Percentiles rank a stretch among this genome's conserved stretches.
These are phyloP conservation scores for Melanophora roralis DNA, from an alignment of 2,888 invertebrate species.

Conservation along the genomic window DNA sequence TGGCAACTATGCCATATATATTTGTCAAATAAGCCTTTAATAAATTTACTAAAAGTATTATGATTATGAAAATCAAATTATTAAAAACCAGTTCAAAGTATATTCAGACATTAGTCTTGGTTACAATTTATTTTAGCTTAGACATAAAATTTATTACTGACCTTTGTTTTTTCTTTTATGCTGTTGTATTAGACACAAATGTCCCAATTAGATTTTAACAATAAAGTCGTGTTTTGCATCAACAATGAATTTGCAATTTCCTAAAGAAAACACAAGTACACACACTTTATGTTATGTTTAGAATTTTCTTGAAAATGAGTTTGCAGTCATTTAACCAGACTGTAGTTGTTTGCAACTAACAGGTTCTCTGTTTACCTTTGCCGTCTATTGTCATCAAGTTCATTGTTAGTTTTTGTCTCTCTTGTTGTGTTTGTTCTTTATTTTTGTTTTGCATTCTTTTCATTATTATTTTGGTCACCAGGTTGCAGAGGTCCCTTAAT, in stretches of 20 bases:
- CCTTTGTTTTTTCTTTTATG: too few relatives aligned
- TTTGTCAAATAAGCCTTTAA: too few relatives aligned
- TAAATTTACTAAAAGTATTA: too few relatives aligned
- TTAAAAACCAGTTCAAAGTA: too few relatives aligned
- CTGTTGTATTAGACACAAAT: neutral
- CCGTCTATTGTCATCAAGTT: conserved; percentile 32
- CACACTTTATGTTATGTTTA: neutral
- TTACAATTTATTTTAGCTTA: too few relatives aligned
- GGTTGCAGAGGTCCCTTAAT: conserved; percentile 39
- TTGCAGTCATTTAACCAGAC: conserved; percentile 11
- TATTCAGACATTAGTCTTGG: too few relatives aligned
- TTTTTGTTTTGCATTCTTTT: conserved; percentile 4
- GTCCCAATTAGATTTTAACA: conserved; percentile 33
- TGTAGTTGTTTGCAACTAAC: too few relatives aligned
- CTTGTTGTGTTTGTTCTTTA: conserved; percentile 31
- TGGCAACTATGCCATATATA: too few relatives aligned
- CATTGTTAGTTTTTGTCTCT: conserved; percentile 41
- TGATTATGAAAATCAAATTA: too few relatives aligned
- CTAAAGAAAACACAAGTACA: neutral
- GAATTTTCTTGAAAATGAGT: conserved; percentile 28
- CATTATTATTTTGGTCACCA: conserved; percentile 25
- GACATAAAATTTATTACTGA: too few relatives aligned
- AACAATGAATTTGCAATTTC: conserved; percentile 4
- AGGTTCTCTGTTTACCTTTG: too few relatives aligned
- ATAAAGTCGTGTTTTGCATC: conserved; percentile 25